Evolutionary conservation across 1,140 invertebrate species (phyloP).

Genomic region (Drosophila asahinai): DNA sequence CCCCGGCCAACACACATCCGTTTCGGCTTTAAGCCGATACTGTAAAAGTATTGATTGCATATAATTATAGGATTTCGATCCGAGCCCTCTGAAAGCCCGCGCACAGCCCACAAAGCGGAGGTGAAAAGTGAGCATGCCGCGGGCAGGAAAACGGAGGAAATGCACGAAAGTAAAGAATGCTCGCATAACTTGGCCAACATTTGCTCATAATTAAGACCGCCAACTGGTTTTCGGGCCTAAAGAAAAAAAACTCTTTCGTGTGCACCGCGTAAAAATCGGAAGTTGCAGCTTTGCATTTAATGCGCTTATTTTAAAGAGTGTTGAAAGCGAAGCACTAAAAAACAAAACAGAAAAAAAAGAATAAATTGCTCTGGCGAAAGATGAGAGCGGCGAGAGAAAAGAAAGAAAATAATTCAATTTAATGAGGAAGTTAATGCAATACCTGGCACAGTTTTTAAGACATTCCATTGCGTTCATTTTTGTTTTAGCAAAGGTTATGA

Average conservation of each 20-base stretch:
- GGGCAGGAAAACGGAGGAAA: neutral
- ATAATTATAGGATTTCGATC: conserved; percentile 77
- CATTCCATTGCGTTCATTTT: neutral
- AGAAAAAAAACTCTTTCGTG: conserved; percentile 36
- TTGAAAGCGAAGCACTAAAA: conserved; percentile 63
- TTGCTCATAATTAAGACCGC: conserved; percentile 69
- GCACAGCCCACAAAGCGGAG: conserved; percentile 36
- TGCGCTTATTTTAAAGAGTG: conserved; percentile 78
- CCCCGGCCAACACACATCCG: conserved; percentile 50
- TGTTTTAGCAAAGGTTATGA: neutral
- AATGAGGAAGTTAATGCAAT: conserved; percentile 17
- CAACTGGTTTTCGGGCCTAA: conserved; percentile 58
- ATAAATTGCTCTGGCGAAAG: conserved; percentile 11
- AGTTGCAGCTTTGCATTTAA: conserved; percentile 78
- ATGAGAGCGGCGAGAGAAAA: neutral
- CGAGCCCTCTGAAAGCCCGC: conserved; percentile 15
- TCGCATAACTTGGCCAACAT: conserved; percentile 68
- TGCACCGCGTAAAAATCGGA: conserved; percentile 74
- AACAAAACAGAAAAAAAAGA: neutral
- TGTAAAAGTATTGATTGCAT: conserved; percentile 79
- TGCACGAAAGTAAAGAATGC: conserved; percentile 40
- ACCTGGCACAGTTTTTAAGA: conserved; percentile 1
- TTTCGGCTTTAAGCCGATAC: conserved; percentile 65
- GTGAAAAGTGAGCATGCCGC: conserved; percentile 57
- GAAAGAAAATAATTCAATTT: conserved; percentile 13